These are phyloP conservation scores for Steatocranus sp. DNA, from an alignment of 2,797 vertebrate species.

Conservation along the genomic window DNA sequence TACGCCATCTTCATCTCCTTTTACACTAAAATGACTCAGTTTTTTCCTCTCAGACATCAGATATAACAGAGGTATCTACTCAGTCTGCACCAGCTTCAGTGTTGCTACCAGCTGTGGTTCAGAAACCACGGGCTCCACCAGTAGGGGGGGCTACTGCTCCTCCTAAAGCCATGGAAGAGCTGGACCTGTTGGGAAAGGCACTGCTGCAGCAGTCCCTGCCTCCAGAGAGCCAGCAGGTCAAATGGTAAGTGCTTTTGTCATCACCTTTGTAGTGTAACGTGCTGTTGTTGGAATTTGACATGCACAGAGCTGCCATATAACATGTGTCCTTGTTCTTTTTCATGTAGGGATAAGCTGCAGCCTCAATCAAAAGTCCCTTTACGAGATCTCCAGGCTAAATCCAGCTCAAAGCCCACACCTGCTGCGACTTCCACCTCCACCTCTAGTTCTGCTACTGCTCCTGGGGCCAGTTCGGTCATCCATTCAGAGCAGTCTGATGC, in stretches of 20 bases:
- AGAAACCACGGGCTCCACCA: slow-evolving; percentile 18
- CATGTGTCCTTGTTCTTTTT: neutral
- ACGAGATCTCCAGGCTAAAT: slow-evolving; percentile 89
- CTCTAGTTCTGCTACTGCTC: neutral
- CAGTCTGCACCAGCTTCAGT: slow-evolving; percentile 30
- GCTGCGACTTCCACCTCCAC: slow-evolving; percentile 38
- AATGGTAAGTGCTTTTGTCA: slow-evolving; percentile 76
- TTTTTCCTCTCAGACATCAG: slow-evolving; percentile 75
- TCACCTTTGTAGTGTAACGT: neutral
- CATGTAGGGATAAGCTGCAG: slow-evolving; percentile 86
- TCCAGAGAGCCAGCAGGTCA: slow-evolving; percentile 88
- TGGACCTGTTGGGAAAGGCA: slow-evolving; percentile 90
- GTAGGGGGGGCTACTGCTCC: slow-evolving; percentile 32
- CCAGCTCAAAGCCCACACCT: slow-evolving; percentile 43
- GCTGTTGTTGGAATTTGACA: neutral
- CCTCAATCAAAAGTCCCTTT: slow-evolving; percentile 82
- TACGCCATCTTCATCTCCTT: neutral
- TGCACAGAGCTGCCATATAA: neutral
- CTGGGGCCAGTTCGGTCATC: slow-evolving; percentile 20
- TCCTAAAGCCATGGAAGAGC: slow-evolving; percentile 84
- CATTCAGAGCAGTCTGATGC: slow-evolving; percentile 42
- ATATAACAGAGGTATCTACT: slow-evolving; percentile 65
- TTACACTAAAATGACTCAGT: neutral
- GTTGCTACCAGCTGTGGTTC: slow-evolving; percentile 59
- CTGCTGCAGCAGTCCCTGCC: slow-evolving; percentile 92